Base-by-base conservation (phyloP, 1,140 invertebrate species). In the Cheumatopsyche charites region DNA sequence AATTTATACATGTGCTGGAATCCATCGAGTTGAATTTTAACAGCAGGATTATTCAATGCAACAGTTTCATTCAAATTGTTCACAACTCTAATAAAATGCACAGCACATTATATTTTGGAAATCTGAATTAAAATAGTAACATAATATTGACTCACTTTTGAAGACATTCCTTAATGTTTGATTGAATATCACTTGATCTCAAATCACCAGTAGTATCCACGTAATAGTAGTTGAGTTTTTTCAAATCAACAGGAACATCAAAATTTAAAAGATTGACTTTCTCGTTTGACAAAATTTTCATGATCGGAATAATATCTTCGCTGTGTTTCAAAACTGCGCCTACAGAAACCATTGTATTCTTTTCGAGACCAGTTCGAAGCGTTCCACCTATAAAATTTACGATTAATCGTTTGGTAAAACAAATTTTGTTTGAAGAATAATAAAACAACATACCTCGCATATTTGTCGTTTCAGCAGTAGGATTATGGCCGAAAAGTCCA, bases 401-500 rank as follows among this genome's bases (percentile, higher is more conserved):
- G 70, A 49, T 71, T 11, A 70, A 67, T 36, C 9, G 25, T 12
- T 49, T 17, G 0, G 45, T 26, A 12, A 2, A 29, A 65, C 58
- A 49, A 47, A 29, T 43, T 58, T 41, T 21, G 21, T 21, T 25
- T n/a, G n/a, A n/a, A 25, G 58, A 3, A 25, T 29, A 29, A 11
- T 11, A 62, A 62, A 7, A 61, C 19, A 43, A 12, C 4, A 41
- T 77, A 84, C 83, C 83, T 77, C 83, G 82, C 71, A 85, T 79
- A 62, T 84, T 87, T 1, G 86, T 82, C 13, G 82, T 79, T 80
- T 91, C 90, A 76, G 88, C 86, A 7, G 92, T 93, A 3, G 95
- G 91, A 79, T 98, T 97, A 75, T 96, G 90, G 1, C 94, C 97
- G 83, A 92, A 99, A 58, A 98, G 85, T 43, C 97, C 97, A 85